These are phyloP conservation scores for Gambelia wislizenii DNA, from an alignment of 2,797 vertebrate genomes.

Conservation along the genomic window DNA sequence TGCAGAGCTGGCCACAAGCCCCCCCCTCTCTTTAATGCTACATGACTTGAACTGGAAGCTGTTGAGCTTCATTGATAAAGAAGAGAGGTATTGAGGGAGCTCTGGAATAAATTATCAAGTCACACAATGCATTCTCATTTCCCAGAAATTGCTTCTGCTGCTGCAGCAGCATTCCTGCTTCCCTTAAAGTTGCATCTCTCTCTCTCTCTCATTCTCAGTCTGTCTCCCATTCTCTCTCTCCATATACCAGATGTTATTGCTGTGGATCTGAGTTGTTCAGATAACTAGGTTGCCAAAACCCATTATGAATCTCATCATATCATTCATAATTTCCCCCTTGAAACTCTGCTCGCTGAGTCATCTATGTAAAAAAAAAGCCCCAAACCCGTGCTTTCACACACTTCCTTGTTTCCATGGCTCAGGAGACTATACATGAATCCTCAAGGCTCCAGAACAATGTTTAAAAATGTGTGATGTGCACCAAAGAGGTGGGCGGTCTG, in stretches of 20 bases:
- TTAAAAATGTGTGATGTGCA: not conserved
- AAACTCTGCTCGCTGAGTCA: not conserved
- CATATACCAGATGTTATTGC: constrained; percentile 11
- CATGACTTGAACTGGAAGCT: constrained; percentile 64
- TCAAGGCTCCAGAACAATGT: not conserved
- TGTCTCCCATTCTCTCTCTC: not conserved
- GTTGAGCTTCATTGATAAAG: constrained; percentile 67
- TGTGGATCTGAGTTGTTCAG: not conserved
- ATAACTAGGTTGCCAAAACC: constrained; percentile 9
- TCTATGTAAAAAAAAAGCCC: not conserved
- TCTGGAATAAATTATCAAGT: constrained; percentile 69
- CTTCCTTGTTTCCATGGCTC: constrained; percentile 1
- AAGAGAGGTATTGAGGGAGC: constrained; percentile 50
- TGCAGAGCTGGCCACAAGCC: constrained; percentile 57
- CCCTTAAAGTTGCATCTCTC: constrained; percentile 7
- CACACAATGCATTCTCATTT: constrained; percentile 55
- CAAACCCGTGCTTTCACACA: not conserved
- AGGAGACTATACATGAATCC: not conserved
- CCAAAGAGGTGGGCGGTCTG: not conserved
- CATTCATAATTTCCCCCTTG: constrained; percentile 22
- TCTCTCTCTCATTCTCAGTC: not conserved
- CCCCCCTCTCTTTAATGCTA: constrained; percentile 23
- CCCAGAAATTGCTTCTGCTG: constrained; percentile 52
- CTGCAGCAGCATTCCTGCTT: constrained; percentile 51
- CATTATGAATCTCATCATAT: not conserved